Evolutionary conservation across 2,113 vertebrate genomes (phyloP), one percentile per base, ranked within the genome.

Genomic region (Hydrolagus affinis): DNA sequence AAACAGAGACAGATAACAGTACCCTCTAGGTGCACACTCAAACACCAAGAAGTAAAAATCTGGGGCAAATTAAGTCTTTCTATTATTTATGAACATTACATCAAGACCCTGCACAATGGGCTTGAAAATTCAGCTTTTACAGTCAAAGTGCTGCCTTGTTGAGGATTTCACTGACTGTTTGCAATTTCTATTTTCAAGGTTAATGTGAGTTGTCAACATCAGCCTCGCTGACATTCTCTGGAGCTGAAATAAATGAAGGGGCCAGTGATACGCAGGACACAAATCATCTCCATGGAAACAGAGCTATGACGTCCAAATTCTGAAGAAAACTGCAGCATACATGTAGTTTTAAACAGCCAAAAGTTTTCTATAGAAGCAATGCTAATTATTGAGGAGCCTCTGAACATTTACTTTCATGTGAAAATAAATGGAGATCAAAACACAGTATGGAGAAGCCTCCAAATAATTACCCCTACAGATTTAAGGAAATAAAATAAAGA

Each of bases 261-360:
- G 75, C 75, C 4, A 60, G 56, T 77, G 23, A 23, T 60, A 77
- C 60, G 56, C 75, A 60, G 75, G 75, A 77, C 75, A 77, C 75
- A 77, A 60, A 23, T 77, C 75, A 77, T 77, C 75, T 11, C 75
- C 75, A 77, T 77, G 56, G 75, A 77, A 77, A 77, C 75, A 12
- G 19, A 21, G 57, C 75, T 77, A 9, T 77, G 75, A 60, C 75
- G 56, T 77, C 6, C 4, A 11, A 11, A 11, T 60, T 60, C 10
- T 77, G 57, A 10, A 60, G 75, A 19, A 60, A 77, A 77, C 56
- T 60, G 75, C 57, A 77, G 21, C 60, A 56, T 60, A 60, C 56
- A 60, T 60, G 59, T n/a, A 77, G 57, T 77, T 77, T 57, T 77
- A 77, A 25, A n/a, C 19, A 77, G 56, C 17, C 19, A 21, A 77